These are phyloP conservation scores for Pan paniscus DNA, from an alignment of 2,113 vertebrate genomes.

Conservation along the genomic window DNA sequence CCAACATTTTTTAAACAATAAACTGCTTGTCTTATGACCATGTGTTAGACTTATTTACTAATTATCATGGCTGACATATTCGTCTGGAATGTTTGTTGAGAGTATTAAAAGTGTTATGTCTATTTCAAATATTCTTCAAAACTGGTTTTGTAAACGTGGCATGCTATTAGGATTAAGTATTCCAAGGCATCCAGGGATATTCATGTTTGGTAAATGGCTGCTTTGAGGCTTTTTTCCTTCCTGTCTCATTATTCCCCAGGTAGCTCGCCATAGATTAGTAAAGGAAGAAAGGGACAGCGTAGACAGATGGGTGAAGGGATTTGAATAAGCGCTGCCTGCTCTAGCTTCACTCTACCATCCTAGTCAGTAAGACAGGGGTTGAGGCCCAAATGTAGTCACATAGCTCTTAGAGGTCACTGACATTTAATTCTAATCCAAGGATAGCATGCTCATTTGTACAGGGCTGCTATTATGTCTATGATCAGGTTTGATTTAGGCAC, in stretches of 20 bases:
- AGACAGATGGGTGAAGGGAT: not conserved
- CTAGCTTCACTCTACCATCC: not conserved
- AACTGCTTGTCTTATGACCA: constrained; percentile 73
- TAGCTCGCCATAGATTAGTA: not conserved
- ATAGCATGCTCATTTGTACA: not conserved
- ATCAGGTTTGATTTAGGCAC: not conserved
- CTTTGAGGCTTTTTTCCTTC: not conserved
- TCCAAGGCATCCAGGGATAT: not conserved
- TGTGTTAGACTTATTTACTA: constrained; percentile 2
- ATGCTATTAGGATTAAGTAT: not conserved
- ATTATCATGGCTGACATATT: not conserved
- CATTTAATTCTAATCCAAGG: not conserved
- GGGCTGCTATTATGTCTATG: not conserved
- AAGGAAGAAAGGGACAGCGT: not conserved
- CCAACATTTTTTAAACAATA: constrained; percentile 81
- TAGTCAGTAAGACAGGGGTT: not conserved
- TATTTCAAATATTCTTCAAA: not conserved
- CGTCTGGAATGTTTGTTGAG: not conserved
- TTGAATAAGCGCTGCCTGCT: accelerated
- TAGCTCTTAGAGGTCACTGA: not conserved
- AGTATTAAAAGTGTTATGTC: not conserved
- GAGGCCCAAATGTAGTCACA: not conserved
- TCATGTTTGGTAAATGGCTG: not conserved
- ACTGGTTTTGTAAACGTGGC: not conserved
- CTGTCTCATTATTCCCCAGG: not conserved